Evolutionary conservation across 1,140 invertebrate species (phyloP).

Genomic region (Sycobia sp.): DNA sequence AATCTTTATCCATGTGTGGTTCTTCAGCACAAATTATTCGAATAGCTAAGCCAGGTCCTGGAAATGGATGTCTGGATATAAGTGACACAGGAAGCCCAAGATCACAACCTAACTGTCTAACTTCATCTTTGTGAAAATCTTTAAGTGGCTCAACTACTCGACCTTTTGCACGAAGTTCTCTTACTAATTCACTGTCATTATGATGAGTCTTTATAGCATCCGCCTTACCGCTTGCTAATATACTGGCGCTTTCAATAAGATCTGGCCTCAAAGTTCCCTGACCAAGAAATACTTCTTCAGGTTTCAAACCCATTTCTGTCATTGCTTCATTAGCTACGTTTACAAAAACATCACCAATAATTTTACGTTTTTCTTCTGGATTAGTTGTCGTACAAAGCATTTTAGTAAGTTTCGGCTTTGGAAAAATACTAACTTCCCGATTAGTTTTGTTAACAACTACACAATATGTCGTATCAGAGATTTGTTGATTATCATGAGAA

Average conservation of each 20-base stretch:
- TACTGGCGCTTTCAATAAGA: slow-evolving; percentile 95
- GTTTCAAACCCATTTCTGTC: slow-evolving; percentile 78
- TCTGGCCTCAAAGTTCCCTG: slow-evolving; percentile 96
- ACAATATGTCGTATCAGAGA: slow-evolving; percentile 20
- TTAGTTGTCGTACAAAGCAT: slow-evolving; percentile 84
- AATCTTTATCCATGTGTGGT: slow-evolving; percentile 93
- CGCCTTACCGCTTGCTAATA: slow-evolving; percentile 82
- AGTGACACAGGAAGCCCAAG: slow-evolving; percentile 85
- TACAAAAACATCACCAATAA: slow-evolving; percentile 98
- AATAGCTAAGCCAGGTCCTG: slow-evolving; percentile 93
- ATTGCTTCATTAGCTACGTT: slow-evolving; percentile 85
- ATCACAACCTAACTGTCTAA: slow-evolving; percentile 82
- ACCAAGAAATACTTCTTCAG: slow-evolving; percentile 84
- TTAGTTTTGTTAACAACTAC: slow-evolving; percentile 30
- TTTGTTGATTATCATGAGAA: slow-evolving; percentile 48
- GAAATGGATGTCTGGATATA: slow-evolving; percentile 96
- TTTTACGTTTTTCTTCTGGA: slow-evolving; percentile 97
- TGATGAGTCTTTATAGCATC: slow-evolving; percentile 99
- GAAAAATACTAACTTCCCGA: slow-evolving; percentile 40
- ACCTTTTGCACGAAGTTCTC: slow-evolving; percentile 81
- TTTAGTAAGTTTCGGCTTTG: slow-evolving; percentile 78
- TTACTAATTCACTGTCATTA: slow-evolving; percentile 96
- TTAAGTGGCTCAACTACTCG: slow-evolving; percentile 96
- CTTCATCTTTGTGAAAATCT: slow-evolving; percentile 99
- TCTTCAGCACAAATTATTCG: slow-evolving; percentile 95